Base-by-base conservation (phyloP, 2,888 invertebrate genomes). In the Hirtodrosophila cameraria region DNA sequence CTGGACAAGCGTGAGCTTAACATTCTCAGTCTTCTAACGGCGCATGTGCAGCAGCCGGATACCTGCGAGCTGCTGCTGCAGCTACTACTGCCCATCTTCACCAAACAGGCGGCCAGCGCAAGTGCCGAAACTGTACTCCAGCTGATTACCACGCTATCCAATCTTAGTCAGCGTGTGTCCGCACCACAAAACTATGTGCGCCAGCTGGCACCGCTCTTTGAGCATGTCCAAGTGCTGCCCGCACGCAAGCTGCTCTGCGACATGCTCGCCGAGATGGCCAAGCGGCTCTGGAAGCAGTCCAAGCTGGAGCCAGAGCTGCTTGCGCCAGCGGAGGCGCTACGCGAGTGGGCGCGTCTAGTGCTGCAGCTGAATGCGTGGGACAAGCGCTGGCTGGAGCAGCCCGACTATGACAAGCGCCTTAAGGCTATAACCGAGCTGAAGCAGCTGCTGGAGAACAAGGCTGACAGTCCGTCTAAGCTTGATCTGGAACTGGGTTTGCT, bases 341-440 rank as follows among this genome's bases (percentile, higher is more conserved):
- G 93, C 49, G 92, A 93, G 0, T 89, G 91, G 31, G 92, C 93
- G 0, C 89, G 92, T 9, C 85, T 95, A 9, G 90, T 96, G 2
- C 88, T 89, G 3, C 93, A 95, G 89, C 92, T 98, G 77, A 99
- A 99, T 90, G 94, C 98, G 0, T 97, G 94, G 93, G 96, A 98
- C 90, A 93, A 93, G 36, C 94, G 94, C 67, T 96, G 96, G 94
- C 93, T 98, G n/a, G 98, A 98, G 79, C 98, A 99, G 88, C 97
- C 98, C 0, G 97, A 99, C 91, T 97, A 96, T 82, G 94, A 96
- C 62, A 93, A 93, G 76, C 93, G 99, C 75, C 92, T 98, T 15
- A 94, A 95, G 49, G 96, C 96, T 0, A 96, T 97, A 77, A 94
- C 93, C 77, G 91, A 92, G 75, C 93, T 97, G 31, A 93, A 93